Evolutionary conservation across 1,140 invertebrate genomes (phyloP), one percentile per base, ranked within the genome.

Genomic region (Laodelphax striatellus): DNA sequence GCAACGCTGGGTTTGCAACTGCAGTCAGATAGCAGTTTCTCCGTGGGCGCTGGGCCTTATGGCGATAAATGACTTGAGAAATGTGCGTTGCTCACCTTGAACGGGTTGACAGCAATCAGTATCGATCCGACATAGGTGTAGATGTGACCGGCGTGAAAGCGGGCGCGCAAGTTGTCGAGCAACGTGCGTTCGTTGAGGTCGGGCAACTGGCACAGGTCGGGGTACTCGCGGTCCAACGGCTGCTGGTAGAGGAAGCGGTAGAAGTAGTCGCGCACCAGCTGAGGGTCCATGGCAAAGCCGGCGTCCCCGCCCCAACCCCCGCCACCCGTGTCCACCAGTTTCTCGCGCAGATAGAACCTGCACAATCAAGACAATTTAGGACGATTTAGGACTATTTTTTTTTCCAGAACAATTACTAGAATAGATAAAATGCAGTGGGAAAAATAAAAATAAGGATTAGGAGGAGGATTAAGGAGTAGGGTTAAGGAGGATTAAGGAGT

Each of bases 81-180:
- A 5, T 38, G 34, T 38, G 8, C 11, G 10, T 38, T 31, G 24
- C 53, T 50, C 61, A 71, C 70, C 65, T 88, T 88, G 71, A 89
- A 89, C n/a, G 87, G 86, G 72, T 89, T 89, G 41, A 97, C 83
- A 50, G 94, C 93, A 68, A 98, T 96, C 22, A 98, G 77, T 69
- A 98, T 98, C 19, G 91, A 94, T 21, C 94, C 94, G 57, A 97
- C 94, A 69, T 97, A 97, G 5, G 94, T 97, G 72, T 97, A 98
- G 68, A 97, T 97, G 72, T 95, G 91, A 58, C 91, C 90, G 66
- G 87, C 89, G 19, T 83, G 82, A 76, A 97, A 97, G 66, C 94
- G 80, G 24, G 88, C 88, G 65, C 87, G 81, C 43, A 96, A 77
- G 77, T 97, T 97, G 66, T 95, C 91, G 46, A 98, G 74, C 46